Evolutionary conservation across 2,113 vertebrate genomes (phyloP).

Genomic region (Oriolus oriolus): DNA sequence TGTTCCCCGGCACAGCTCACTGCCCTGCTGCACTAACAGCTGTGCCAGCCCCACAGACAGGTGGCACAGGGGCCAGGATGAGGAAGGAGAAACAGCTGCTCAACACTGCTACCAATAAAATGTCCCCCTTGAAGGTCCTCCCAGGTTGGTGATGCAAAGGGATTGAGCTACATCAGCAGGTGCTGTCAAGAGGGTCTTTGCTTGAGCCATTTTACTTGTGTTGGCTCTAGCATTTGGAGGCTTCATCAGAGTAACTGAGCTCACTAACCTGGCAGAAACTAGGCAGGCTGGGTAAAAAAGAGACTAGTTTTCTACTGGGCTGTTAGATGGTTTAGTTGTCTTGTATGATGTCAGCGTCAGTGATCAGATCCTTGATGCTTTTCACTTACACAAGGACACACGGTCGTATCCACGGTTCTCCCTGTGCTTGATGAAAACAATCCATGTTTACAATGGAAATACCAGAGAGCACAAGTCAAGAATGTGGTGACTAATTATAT

Average conservation of each 20-base stretch:
- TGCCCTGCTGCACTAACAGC: not conserved
- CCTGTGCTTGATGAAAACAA: not conserved
- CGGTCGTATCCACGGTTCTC: accelerated
- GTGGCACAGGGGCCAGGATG: accelerated
- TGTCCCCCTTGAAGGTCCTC: not conserved
- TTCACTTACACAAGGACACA: not conserved
- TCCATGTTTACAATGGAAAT: not conserved
- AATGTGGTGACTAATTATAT: not conserved
- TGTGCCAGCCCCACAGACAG: not conserved
- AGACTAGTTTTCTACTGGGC: not conserved
- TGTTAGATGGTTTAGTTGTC: not conserved
- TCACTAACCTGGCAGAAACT: not conserved
- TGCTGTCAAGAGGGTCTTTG: not conserved
- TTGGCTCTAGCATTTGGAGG: not conserved
- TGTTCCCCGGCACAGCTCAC: not conserved
- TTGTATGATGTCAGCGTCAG: not conserved
- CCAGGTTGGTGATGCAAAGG: not conserved
- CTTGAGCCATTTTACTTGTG: not conserved
- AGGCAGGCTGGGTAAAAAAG: not conserved
- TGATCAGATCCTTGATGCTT: not conserved
- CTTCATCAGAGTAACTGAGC: not conserved
- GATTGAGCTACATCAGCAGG: not conserved
- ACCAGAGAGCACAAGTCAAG: not conserved
- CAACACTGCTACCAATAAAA: not conserved
- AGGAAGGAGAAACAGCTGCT: not conserved